A percentile compares a stretch with the other conserved stretches of the same genome.
Conservation (phyloP, 2,888 invertebrate genomes). For the Scaptomyza polygonia region DNA sequence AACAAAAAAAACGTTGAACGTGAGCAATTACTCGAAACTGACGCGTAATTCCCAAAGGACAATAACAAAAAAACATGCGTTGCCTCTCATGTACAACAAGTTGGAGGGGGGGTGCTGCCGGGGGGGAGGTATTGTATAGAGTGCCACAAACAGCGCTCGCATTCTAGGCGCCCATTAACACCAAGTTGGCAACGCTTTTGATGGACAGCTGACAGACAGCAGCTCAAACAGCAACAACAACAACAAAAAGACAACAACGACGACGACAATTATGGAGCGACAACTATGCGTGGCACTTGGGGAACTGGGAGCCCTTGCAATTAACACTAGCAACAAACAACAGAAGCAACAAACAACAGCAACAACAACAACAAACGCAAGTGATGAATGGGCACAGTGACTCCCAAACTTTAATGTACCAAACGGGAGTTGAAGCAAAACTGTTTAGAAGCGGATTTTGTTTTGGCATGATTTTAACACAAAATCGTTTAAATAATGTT, state of each 20-base stretch:
- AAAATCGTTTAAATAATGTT: too few species aligned
- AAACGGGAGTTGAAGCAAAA: background rate
- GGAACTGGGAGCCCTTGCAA: constrained; percentile 54
- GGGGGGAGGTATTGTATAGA: background rate
- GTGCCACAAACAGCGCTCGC: constrained; percentile 41
- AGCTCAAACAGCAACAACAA: constrained; percentile 53
- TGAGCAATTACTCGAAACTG: constrained; percentile 74
- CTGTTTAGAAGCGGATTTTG: background rate
- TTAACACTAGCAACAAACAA: constrained; percentile 54
- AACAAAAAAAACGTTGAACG: constrained; percentile 29
- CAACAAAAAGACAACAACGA: constrained; percentile 42
- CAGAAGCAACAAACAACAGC: constrained; percentile 18
- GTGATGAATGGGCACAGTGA: background rate
- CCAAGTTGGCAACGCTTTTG: constrained; percentile 78
- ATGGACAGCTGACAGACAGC: constrained; percentile 78
- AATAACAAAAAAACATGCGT: constrained; percentile 67
- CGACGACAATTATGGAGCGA: constrained; percentile 75
- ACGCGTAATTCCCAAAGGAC: constrained; percentile 76
- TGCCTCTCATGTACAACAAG: constrained; percentile 67
- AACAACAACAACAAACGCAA: background rate
- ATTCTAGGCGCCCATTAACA: constrained; percentile 77
- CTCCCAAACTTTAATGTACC: background rate
- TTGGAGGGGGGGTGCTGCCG: background rate
- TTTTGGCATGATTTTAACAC: too few species aligned
- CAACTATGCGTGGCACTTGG: constrained; percentile 77